A percentile compares a stretch with the other conserved stretches of the same genome.
Conservation (phyloP, 2,797 vertebrate genomes). For the Cossypha caffra region DNA sequence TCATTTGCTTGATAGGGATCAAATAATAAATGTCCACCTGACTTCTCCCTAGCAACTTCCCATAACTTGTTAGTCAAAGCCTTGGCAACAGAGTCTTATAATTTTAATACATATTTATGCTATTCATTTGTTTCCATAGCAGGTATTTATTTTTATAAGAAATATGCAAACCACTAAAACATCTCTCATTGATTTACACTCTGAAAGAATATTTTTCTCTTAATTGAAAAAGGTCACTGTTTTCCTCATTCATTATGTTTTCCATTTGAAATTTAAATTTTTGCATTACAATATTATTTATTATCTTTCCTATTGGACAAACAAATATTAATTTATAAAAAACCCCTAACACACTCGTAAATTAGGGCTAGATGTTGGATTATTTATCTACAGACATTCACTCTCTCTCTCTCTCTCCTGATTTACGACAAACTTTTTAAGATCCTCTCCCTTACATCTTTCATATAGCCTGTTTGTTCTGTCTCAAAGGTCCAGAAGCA, state of each 20-base stretch:
- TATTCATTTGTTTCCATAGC: slow-evolving; percentile 60
- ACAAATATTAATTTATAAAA: slow-evolving; percentile 22
- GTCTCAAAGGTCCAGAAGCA: background rate
- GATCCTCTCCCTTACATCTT: background rate
- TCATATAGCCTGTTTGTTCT: background rate
- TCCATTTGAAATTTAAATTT: slow-evolving; percentile 60
- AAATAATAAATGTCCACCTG: slow-evolving; percentile 72
- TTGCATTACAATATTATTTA: slow-evolving; percentile 43
- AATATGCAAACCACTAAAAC: slow-evolving; percentile 43
- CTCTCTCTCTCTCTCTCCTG: background rate
- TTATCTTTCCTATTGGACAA: slow-evolving; percentile 24
- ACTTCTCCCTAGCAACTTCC: slow-evolving; percentile 72
- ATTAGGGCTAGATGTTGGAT: background rate
- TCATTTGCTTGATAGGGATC: slow-evolving; percentile 39
- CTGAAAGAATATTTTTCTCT: slow-evolving; percentile 47
- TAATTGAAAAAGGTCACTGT: slow-evolving; percentile 59
- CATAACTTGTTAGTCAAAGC: slow-evolving; percentile 67
- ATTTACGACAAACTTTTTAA: background rate
- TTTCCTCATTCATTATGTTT: slow-evolving; percentile 44
- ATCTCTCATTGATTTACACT: slow-evolving; percentile 40
- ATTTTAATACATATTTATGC: slow-evolving; percentile 62
- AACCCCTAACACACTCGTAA: background rate
- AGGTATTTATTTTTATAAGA: slow-evolving; percentile 58
- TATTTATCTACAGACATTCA: slow-evolving; percentile 7
- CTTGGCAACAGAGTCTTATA: slow-evolving; percentile 49